phyloP scores from a whole-genome alignment of 2,888 invertebrate species.

The Scaptodrosophila latifasciaeformis region DNA sequence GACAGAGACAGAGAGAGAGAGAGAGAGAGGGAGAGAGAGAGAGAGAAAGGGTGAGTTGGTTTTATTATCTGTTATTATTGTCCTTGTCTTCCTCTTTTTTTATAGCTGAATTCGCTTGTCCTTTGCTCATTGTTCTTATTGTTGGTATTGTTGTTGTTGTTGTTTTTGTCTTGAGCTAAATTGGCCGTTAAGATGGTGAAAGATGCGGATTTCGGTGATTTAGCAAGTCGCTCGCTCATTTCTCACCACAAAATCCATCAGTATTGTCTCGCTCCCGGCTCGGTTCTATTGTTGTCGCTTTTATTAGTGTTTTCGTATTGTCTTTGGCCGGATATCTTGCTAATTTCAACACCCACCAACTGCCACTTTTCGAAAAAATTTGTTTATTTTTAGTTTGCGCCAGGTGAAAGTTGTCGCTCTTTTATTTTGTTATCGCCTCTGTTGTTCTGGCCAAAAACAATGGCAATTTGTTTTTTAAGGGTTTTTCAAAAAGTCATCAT shows the following conservation, averaged over 20 bases:
- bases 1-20: not conserved
- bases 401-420: too few relatives aligned
- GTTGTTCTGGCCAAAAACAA: too few relatives aligned
- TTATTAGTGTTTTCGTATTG: constrained; percentile 7
- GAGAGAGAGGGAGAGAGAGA: not conserved
- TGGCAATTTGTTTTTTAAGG: too few relatives aligned
- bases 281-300: constrained; percentile 17
- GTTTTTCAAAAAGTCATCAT: too few relatives aligned
- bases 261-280: not conserved
- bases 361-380: too few relatives aligned
- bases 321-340: constrained; percentile 40
- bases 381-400: too few relatives aligned
- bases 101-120: constrained; percentile 23
- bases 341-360: constrained; percentile 61
- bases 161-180: constrained; percentile 38
- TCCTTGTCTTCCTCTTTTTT: constrained; percentile 42
- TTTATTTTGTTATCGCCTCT: too few relatives aligned
- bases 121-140: constrained; percentile 14
- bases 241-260: not conserved
- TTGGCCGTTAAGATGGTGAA: constrained; percentile 69
- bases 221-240: constrained; percentile 44
- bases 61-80: constrained; percentile 64
- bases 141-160: constrained; percentile 8
- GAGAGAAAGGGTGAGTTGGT: constrained; percentile 41
- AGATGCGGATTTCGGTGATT: constrained; percentile 60